Base-by-base conservation (phyloP, 2,113 vertebrate genomes). In the Maccullochella peelii region DNA sequence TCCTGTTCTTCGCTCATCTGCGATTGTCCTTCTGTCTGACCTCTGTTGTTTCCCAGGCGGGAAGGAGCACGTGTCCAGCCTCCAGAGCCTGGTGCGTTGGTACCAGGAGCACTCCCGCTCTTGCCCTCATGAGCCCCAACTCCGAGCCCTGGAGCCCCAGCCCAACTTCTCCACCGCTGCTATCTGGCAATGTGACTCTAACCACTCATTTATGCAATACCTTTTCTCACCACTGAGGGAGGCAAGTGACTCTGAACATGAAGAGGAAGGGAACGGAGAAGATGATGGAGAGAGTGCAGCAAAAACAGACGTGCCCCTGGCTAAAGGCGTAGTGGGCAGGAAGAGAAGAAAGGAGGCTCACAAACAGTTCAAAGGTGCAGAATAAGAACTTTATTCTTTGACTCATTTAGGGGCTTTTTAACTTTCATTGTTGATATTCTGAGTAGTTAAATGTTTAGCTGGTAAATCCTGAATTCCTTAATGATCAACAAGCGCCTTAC, bases 181-280 rank as follows among this genome's bases (percentile, higher is more conserved):
- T 0, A 89, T 97, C 65, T 98, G 97, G 98, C 96, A 96, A 27
- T 99, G 98, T 23, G 95, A 96, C 38, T 94, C 95, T 0, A 93
- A 96, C 0, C 97, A 98, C 91, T 97, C 96, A 4, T 98, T 97
- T 76, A 95, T 97, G 91, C 98, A 99, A 78, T 95, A 97, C 88
- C 95, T 99, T 18, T 95, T 93, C 75, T 95, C 95, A 0, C 96
- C 96, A 0, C 92, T 89, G 58, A 95, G 94, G 58, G 94, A 94
- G 0, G 91, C 92, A 3, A 96, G 96, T 1, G 97, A 96, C 67
- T 97, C 96, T 0, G 97, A 97, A 18, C 87, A 75, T 0, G 96
- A 96, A 77, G 83, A 27, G 8, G 50, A 49, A 42, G 71, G 16
- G 18, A 67, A 79, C 1, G 67, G 11, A 16, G 89, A 85, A 10